These are phyloP conservation scores for Leptinotarsa tumamoca DNA, from an alignment of 2,888 invertebrate genomes.

Conservation along the genomic window DNA sequence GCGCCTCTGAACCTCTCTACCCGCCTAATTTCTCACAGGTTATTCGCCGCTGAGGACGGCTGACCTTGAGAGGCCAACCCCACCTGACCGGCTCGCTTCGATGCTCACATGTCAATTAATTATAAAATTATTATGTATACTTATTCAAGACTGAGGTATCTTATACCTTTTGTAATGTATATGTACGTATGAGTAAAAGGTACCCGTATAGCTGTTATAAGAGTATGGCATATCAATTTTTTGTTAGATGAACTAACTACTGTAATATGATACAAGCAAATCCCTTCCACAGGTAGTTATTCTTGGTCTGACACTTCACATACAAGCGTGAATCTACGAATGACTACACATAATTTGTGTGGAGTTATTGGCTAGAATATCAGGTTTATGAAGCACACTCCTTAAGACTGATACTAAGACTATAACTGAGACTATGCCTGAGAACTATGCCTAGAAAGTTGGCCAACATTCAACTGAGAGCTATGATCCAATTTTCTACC, in stretches of 20 bases:
- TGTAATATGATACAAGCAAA: neutral
- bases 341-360: too few relatives aligned
- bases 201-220: neutral
- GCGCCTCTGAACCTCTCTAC: constrained; percentile 6
- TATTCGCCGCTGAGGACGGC: constrained; percentile 58
- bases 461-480: too few relatives aligned
- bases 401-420: too few relatives aligned
- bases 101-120: constrained; percentile 26
- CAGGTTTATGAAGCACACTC: too few relatives aligned
- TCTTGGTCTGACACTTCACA: too few relatives aligned
- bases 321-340: too few relatives aligned
- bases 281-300: neutral
- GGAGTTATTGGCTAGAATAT: too few relatives aligned
- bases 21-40: constrained; percentile 52
- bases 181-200: constrained; percentile 1
- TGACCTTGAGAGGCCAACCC: constrained; percentile 64
- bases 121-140: constrained; percentile 18
- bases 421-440: too few relatives aligned
- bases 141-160: constrained; percentile 1
- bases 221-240: neutral
- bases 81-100: constrained; percentile 42
- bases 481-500: too few relatives aligned
- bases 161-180: constrained; percentile 15
- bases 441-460: too few relatives aligned
- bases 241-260: neutral